Evolutionary conservation across 2,888 invertebrate genomes (phyloP).

Genomic region (Pterostichus niger): DNA sequence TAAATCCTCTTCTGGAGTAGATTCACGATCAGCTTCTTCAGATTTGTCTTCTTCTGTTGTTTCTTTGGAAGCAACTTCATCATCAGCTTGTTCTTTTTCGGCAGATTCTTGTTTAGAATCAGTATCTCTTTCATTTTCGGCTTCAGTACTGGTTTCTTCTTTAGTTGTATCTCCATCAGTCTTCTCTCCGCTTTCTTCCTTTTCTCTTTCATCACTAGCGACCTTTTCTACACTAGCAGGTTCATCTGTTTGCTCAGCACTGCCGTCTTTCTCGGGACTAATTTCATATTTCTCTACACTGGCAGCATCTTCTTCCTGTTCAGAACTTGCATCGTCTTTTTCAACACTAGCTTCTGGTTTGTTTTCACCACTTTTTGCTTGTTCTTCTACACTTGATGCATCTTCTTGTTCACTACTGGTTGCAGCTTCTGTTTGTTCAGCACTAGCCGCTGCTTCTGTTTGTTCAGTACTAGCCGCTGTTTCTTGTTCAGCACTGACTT

Average conservation of each 20-base stretch:
- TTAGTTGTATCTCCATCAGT: constrained; percentile 47
- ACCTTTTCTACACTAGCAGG: constrained; percentile 56
- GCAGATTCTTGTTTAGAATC: constrained; percentile 62
- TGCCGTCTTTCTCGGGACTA: constrained; percentile 63
- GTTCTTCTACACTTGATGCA: constrained; percentile 65
- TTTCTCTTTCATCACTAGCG: constrained; percentile 67
- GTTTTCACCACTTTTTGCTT: not conserved
- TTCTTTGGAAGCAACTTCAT: constrained; percentile 67
- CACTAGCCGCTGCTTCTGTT: constrained; percentile 70
- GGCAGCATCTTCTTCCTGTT: constrained; percentile 70
- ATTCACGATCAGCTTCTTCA: constrained; percentile 66
- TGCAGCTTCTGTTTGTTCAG: constrained; percentile 66
- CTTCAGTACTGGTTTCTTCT: constrained; percentile 40
- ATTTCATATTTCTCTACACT: constrained; percentile 66
- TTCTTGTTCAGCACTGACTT: constrained; percentile 62
- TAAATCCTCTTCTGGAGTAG: constrained; percentile 78
- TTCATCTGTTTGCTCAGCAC: constrained; percentile 65
- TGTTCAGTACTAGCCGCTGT: constrained; percentile 63
- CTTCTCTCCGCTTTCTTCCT: constrained; percentile 68
- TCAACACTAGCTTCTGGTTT: constrained; percentile 72
- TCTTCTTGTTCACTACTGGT: constrained; percentile 66
- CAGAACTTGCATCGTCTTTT: constrained; percentile 72
- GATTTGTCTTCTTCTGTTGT: constrained; percentile 67
- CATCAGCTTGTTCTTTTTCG: constrained; percentile 67
- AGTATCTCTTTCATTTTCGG: constrained; percentile 52